phyloP scores from a whole-genome alignment of 2,888 invertebrate species.

The Ichneumon xanthorius region DNA sequence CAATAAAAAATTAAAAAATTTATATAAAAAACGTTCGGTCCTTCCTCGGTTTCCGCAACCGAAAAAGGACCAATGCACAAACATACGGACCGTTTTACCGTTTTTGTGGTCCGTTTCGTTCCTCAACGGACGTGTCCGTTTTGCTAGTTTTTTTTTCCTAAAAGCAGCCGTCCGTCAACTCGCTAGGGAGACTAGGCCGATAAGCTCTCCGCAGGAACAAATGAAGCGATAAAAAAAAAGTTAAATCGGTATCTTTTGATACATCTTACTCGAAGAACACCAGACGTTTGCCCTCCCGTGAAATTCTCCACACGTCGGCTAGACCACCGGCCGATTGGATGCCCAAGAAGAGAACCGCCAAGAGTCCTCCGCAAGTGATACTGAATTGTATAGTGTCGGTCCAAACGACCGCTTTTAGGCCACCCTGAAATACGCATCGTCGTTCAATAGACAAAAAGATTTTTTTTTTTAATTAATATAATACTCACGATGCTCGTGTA shows the following conservation, averaged over 20 bases:
- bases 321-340: constrained; percentile 87
- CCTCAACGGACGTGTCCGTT: too few species aligned
- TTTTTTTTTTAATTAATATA: constrained; percentile 21
- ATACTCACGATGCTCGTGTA: constrained; percentile 89
- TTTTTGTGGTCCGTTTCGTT: too few species aligned
- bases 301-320: constrained; percentile 86
- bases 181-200: too few species aligned
- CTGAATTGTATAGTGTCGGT: constrained; percentile 88
- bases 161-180: too few species aligned
- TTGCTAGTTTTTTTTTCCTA: too few species aligned
- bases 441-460: not conserved
- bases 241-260: constrained; percentile 57
- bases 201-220: not conserved
- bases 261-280: constrained; percentile 87
- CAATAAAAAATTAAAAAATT: too few species aligned
- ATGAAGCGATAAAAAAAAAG: not conserved
- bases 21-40: too few species aligned
- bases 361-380: constrained; percentile 86
- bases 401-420: constrained; percentile 89
- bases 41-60: too few species aligned
- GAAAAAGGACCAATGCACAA: too few species aligned
- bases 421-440: constrained; percentile 81
- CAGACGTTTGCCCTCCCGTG: constrained; percentile 86
- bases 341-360: constrained; percentile 87
- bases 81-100: too few species aligned